Base-by-base conservation (phyloP, 2,113 vertebrate genomes). In the Gavialis gangeticus region DNA sequence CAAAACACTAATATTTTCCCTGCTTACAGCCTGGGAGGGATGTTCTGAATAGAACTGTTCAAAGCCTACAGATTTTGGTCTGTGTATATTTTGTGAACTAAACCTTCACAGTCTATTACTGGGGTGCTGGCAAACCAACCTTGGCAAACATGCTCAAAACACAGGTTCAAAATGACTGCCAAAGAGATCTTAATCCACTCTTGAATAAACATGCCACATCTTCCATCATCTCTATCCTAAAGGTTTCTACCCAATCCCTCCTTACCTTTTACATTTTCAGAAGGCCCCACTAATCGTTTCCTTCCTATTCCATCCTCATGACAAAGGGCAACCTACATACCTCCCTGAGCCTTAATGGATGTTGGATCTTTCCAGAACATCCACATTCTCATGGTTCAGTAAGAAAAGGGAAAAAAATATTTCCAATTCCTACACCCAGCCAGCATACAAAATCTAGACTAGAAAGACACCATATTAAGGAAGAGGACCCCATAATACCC, bases 1-100 rank as follows among this genome's bases (percentile, higher is more conserved):
- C 22, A 93, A 93, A 94, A 93, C 75, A 92, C 10, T 64, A 82
- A 69, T 77, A 84, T 86, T 94, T 97, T 93, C 93, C 55, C 83
- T 94, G 17, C 80, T 88, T 86, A 69, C 21, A 82, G 81, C 30
- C 87, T 1, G 17, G 62, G 75, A 93, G 66, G 58, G 87, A 88
- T 94, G 66, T 58, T 92, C 71, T 90, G 71, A 75, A 87, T 62
- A 82, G 71, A 94, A 90, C 11, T 1, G 0, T 66, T 77, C 37
- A 86, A 86, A 85, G 80, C 63, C 55, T 62, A 71, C 60, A 77
- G 28, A 77, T 84, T 19, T 73, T 58, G 69, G 55, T 67, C 25
- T 85, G 73, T 11, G 84, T 82, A n/a, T 14, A 15, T 5, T 5
- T 82, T 4, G 0, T 62, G 73, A 92, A 84, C 57, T n/a, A 24